Conservation (phyloP, 2,113 vertebrate genomes). For the Crocuta crocuta region DNA sequence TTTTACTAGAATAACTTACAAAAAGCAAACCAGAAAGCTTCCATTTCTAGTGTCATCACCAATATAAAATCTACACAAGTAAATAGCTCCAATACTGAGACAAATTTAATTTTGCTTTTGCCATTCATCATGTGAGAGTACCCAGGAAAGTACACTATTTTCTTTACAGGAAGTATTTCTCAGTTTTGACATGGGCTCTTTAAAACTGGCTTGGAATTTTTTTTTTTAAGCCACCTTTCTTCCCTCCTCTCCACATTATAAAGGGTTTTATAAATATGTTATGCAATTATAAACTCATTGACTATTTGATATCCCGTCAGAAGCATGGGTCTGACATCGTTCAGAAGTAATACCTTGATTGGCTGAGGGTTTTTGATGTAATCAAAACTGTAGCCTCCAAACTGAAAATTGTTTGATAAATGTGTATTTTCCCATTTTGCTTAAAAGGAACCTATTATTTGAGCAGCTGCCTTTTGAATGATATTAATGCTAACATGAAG, state of each 20-base stretch:
- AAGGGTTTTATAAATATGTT: slow-evolving; percentile 75
- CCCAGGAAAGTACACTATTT: background rate
- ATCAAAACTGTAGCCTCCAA: slow-evolving; percentile 83
- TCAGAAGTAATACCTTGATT: slow-evolving; percentile 82
- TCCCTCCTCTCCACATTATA: background rate
- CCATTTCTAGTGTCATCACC: background rate
- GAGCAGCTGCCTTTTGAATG: slow-evolving; percentile 86
- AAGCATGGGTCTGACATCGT: slow-evolving; percentile 72
- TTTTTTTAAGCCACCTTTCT: background rate
- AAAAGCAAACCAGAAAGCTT: background rate
- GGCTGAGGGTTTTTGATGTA: slow-evolving; percentile 83
- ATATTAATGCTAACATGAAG: slow-evolving; percentile 87
- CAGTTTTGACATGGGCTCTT: slow-evolving; percentile 29
- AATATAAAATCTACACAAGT: background rate
- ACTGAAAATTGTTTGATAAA: slow-evolving; percentile 87
- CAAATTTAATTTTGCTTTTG: slow-evolving; percentile 38
- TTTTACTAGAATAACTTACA: background rate
- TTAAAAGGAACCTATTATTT: slow-evolving; percentile 88
- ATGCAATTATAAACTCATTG: slow-evolving; percentile 68
- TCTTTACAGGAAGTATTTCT: slow-evolving; percentile 29
- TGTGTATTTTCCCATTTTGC: slow-evolving; percentile 88
- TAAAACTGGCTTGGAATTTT: slow-evolving; percentile 29
- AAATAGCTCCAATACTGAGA: background rate
- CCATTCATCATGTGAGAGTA: background rate
- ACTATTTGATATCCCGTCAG: slow-evolving; percentile 75